Percentiles rank a stretch among this genome's conserved stretches.
These are phyloP conservation scores for Lacerta agilis DNA, from an alignment of 2,797 vertebrate genomes.

Conservation along the genomic window DNA sequence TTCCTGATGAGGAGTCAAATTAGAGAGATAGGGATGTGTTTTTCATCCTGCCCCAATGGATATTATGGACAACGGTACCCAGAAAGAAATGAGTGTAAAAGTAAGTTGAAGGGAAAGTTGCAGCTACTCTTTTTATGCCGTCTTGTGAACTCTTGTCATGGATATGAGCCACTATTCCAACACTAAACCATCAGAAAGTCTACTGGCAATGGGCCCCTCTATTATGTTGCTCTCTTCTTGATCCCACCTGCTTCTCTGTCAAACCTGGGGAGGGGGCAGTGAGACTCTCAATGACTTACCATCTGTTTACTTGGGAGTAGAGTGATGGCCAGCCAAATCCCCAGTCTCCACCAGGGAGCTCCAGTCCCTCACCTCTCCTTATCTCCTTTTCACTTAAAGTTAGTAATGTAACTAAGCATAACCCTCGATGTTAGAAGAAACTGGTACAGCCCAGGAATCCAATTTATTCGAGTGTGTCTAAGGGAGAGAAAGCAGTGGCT, in stretches of 20 bases:
- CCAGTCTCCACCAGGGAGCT: no score
- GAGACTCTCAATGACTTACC: no score
- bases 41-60: slow-evolving; percentile 94
- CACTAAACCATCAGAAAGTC: no score
- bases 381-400: background rate
- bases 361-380: background rate
- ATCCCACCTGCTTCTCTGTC: no score
- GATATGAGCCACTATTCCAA: background rate
- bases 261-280: no score
- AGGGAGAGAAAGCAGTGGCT: background rate
- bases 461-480: background rate
- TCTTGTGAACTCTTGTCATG: background rate
- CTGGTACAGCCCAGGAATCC: background rate
- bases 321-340: no score
- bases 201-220: no score
- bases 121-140: background rate
- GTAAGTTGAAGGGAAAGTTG: slow-evolving; percentile 81
- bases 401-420: background rate
- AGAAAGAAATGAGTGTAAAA: slow-evolving; percentile 97
- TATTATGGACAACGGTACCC: slow-evolving; percentile 95
- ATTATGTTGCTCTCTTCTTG: no score
- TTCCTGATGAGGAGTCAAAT: slow-evolving; percentile 97
- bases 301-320: no score
- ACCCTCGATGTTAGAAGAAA: no score
- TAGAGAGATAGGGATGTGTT: slow-evolving; percentile 97